phyloP scores from a whole-genome alignment of 2,797 vertebrate species.

The Poeciliopsis gracilis region DNA sequence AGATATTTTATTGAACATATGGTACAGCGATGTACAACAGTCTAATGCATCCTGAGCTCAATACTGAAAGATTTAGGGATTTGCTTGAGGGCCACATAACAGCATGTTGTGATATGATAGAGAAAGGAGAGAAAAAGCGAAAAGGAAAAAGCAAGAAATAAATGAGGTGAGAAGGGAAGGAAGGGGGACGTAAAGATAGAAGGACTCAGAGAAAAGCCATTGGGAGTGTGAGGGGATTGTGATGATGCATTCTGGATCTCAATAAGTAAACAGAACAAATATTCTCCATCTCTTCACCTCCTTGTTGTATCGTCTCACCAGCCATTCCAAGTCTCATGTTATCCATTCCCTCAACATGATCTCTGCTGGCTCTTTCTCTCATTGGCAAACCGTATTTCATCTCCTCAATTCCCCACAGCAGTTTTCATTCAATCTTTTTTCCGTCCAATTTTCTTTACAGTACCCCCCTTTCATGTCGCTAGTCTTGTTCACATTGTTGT shows the following conservation, averaged over 20 bases:
- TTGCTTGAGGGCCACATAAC: slow-evolving; percentile 41
- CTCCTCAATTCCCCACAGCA: slow-evolving; percentile 54
- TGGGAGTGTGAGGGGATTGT: slow-evolving; percentile 49
- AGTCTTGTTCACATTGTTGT: slow-evolving; percentile 4
- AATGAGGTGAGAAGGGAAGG: slow-evolving; percentile 35
- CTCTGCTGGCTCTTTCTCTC: slow-evolving; percentile 61
- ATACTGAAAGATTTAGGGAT: slow-evolving; percentile 48
- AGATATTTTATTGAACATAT: slow-evolving; percentile 22
- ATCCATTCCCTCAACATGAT: slow-evolving; percentile 69
- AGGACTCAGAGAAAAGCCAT: slow-evolving; percentile 38
- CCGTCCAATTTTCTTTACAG: slow-evolving; percentile 17
- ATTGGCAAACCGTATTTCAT: slow-evolving; percentile 65
- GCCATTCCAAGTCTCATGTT: slow-evolving; percentile 57
- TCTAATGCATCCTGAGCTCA: slow-evolving; percentile 32
- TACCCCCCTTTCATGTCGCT: slow-evolving; percentile 18
- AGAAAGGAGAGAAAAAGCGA: slow-evolving; percentile 8
- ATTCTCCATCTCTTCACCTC: slow-evolving; percentile 56
- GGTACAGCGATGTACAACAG: slow-evolving; percentile 23
- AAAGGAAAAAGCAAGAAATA: slow-evolving; percentile 26
- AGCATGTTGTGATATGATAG: slow-evolving; percentile 39
- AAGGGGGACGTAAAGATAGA: slow-evolving; percentile 32
- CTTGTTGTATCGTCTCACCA: slow-evolving; percentile 54
- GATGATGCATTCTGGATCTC: slow-evolving; percentile 65
- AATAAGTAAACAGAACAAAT: slow-evolving; percentile 77
- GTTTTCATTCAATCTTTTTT: slow-evolving; percentile 50